Conservation (phyloP, 2,888 invertebrate species). For the Drosophila ezoana region DNA sequence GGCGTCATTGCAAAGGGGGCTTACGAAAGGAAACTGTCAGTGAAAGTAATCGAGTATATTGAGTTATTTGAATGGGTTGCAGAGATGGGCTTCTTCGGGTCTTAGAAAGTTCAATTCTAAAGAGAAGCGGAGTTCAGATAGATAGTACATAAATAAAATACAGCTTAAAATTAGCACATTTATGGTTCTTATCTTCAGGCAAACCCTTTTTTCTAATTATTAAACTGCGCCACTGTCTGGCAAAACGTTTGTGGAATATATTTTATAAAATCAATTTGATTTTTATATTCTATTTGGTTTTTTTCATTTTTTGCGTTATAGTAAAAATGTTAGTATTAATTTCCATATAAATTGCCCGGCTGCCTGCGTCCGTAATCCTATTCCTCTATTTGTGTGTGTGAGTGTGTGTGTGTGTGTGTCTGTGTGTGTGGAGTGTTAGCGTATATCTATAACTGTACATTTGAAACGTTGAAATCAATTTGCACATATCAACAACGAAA, state of each 20-base stretch:
- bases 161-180: neutral
- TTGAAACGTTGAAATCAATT: constrained; percentile 77
- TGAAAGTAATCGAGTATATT: neutral
- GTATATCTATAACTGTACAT: constrained; percentile 70
- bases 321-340: constrained; percentile 75
- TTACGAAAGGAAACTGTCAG: constrained; percentile 6
- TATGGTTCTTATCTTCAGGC: neutral
- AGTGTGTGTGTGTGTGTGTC: constrained; percentile 7
- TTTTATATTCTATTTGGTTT: constrained; percentile 31
- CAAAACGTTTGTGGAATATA: constrained; percentile 47
- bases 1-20: constrained; percentile 23
- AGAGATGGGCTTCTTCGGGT: too few relatives aligned
- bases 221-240: constrained; percentile 38
- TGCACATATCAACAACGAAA: constrained; percentile 81
- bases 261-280: constrained; percentile 61
- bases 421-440: constrained; percentile 12
- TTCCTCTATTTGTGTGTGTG: constrained; percentile 21
- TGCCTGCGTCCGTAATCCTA: constrained; percentile 43
- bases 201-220: constrained; percentile 13
- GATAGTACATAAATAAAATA: too few relatives aligned
- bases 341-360: constrained; percentile 73
- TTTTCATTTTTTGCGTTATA: constrained; percentile 28
- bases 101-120: too few relatives aligned
- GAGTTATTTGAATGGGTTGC: too few relatives aligned
- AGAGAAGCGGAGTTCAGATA: too few relatives aligned